Base-by-base conservation (phyloP, 2,797 vertebrate genomes). In the Epinephelus coioides region DNA sequence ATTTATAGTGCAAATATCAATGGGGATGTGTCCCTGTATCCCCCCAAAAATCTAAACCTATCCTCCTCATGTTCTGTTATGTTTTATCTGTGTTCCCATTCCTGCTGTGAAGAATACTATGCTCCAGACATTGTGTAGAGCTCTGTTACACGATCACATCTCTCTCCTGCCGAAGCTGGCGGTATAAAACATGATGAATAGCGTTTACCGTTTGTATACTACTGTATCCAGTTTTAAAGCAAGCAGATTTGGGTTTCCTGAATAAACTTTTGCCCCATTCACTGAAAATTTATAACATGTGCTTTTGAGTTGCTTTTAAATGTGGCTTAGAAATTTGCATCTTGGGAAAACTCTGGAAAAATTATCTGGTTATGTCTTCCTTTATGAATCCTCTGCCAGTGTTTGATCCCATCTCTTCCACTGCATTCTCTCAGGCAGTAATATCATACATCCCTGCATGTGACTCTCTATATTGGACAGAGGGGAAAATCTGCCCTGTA, bases 271-370 rank as follows among this genome's bases (percentile, higher is more conserved):
- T 74, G 44, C 57, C 57, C 8, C n/a, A 53, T 38, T 73, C 9
- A n/a, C n/a, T 54, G 19, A 62, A 18, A 30, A 62, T 67, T 40
- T 62, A 65, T 25, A 12, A 30, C 5, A 25, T 19, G 55, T 60
- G 50, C 25, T 54, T 23, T 11, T 43, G 40, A 51, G 7, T 5
- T 9, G 14, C 8, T 66, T 73, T 68, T 63, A 38, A 60, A 54
- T 38, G 6, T 64, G 43, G 50, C 46, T 83, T 11, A 68, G 69
- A 75, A 40, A 50, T 6, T 64, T 49, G 25, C 25, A 46, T 54
- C 27, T 74, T 79, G 63, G 55, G 17, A 76, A 77, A 78, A 69
- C 57, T 72, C 30, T 69, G 67, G 62, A 68, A 55, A 75, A 60
- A 57, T 21, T 1, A 62, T 75, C 23, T 69, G 49, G n/a, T 50